Evolutionary conservation across 2,113 vertebrate genomes (phyloP), one percentile per base, ranked within the genome.

Genomic region (Arvicanthis niloticus): DNA sequence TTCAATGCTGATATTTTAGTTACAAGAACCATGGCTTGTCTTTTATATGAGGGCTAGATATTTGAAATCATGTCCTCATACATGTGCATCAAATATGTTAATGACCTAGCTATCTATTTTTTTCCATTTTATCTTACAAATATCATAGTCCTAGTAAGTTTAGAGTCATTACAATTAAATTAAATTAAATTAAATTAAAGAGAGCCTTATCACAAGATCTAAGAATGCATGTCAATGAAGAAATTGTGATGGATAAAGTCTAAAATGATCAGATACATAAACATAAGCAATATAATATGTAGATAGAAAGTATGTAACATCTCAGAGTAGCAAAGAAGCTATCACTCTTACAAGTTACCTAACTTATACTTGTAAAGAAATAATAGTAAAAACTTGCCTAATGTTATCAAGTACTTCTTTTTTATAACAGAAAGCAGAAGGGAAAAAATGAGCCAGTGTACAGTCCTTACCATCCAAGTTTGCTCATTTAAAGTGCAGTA

Each of bases 131-230:
- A 51, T 88, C 19, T 93, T 26, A 87, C 4, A 70, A 11, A 75
- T 34, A 75, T 2, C 7, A 77, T 11, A 58, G 7, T 62, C 2
- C 42, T 76, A 65, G 53, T 87, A 42, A 11, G 9, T 85, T 0
- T 45, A 7, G 31, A 76, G 2, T 56, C 17, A 87, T 0, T 45
- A n/a, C n/a, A n/a, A n/a, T n/a, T n/a, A n/a, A n/a, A n/a, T n/a
- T n/a, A n/a, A n/a, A n/a, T n/a, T n/a, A n/a, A n/a, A n/a, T n/a
- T n/a, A n/a, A n/a, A n/a, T n/a, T n/a, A n/a, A 45, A n/a, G 19
- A 89, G 62, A 92, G 8, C 67, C 48, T 62, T 81, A 60, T 65
- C 37, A 92, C 89, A n/a, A 29, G 91, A 9, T n/a, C 94, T 77
- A 87, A 73, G 8, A 96, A 51, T 58, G 10, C 3, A 31, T 67